phyloP scores from a whole-genome alignment of 1,140 invertebrate species.

The Orius insidiosus region DNA sequence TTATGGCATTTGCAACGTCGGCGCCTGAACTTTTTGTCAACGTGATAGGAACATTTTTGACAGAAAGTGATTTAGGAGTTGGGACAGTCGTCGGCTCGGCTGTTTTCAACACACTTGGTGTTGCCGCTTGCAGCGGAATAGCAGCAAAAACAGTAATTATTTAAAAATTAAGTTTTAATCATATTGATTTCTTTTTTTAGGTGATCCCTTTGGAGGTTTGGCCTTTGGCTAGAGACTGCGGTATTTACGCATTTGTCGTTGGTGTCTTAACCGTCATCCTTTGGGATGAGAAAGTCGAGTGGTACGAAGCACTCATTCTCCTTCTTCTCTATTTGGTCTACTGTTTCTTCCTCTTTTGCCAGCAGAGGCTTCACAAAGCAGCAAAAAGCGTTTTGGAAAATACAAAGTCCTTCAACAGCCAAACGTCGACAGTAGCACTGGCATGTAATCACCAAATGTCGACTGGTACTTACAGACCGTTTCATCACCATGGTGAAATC shows the following conservation, averaged over 20 bases:
- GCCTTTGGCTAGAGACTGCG: conserved; percentile 67
- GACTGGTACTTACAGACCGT: conserved; percentile 15
- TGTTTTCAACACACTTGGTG: conserved; percentile 52
- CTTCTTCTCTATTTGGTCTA: conserved; percentile 51
- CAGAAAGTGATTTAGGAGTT: conserved; percentile 38
- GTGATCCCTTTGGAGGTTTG: conserved; percentile 64
- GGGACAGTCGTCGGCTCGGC: conserved; percentile 52
- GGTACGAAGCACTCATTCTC: conserved; percentile 55
- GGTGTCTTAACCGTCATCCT: conserved; percentile 54
- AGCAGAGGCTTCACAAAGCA: conserved; percentile 27
- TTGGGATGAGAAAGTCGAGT: conserved; percentile 59
- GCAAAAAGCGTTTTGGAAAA: conserved; percentile 19
- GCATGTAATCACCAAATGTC: conserved; percentile 9
- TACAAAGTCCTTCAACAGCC: conserved; percentile 18
- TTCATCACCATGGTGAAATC: conserved; percentile 15
- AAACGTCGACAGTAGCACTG: conserved; percentile 12
- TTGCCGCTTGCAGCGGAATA: conserved; percentile 46
- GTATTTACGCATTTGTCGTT: conserved; percentile 65
- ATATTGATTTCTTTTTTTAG: conserved; percentile 31
- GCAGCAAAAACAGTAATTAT: conserved; percentile 39
- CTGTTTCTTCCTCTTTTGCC: conserved; percentile 40
- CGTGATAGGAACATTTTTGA: conserved; percentile 36
- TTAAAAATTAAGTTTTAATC: background rate
- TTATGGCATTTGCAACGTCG: conserved; percentile 47
- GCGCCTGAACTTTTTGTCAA: conserved; percentile 42